Percentiles rank a stretch among this genome's conserved stretches.
phyloP scores from a whole-genome alignment of 2,888 invertebrate genomes.

The Stenodera caucasica region DNA sequence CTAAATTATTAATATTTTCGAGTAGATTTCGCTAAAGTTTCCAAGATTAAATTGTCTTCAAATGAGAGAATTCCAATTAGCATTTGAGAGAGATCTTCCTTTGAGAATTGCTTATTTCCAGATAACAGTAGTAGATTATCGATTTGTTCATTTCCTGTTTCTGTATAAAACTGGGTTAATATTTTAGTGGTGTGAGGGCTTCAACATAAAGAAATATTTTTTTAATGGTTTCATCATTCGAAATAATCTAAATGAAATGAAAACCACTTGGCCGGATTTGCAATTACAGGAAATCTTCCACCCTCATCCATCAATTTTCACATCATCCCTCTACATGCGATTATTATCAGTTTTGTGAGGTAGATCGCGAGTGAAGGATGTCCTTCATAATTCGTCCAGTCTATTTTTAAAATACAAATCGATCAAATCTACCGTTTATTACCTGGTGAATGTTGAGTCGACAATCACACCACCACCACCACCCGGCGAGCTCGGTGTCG shows the following conservation, averaged over 20 bases:
- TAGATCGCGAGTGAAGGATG: too few relatives aligned
- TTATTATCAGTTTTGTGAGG: too few relatives aligned
- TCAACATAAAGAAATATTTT: not conserved
- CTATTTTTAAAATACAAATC: conserved; percentile 24
- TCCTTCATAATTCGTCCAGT: not conserved
- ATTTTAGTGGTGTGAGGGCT: not conserved
- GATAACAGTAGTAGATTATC: not conserved
- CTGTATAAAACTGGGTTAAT: not conserved
- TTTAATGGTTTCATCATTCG: not conserved
- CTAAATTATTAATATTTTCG: too few relatives aligned
- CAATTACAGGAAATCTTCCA: not conserved
- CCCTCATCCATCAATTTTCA: not conserved
- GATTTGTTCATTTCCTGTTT: not conserved
- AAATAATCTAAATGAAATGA: too few relatives aligned
- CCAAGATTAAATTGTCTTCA: not conserved
- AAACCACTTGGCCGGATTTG: too few relatives aligned
- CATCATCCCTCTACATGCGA: not conserved
- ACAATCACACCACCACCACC: conserved; percentile 34
- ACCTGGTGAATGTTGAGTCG: conserved; percentile 55
- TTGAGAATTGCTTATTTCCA: not conserved
- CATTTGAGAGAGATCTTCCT: not conserved
- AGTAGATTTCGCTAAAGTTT: too few relatives aligned
- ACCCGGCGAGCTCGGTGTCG: conserved; percentile 52
- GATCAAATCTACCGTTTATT: conserved; percentile 35
- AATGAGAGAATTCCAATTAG: not conserved